These are phyloP conservation scores for Hormaphis cornu DNA, from an alignment of 1,140 invertebrate species.

Conservation along the genomic window DNA sequence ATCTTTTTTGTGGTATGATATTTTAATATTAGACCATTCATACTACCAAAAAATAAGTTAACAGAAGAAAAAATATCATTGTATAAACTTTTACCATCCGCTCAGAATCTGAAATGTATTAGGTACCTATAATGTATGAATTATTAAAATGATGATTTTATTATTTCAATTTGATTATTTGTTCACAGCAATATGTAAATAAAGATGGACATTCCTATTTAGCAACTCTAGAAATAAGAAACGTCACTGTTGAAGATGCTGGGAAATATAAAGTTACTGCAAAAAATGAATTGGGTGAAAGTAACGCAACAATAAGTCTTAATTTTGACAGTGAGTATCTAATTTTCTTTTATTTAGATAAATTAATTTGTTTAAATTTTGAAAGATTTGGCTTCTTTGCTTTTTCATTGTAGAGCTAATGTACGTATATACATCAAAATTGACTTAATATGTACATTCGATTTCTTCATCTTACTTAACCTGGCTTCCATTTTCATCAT, in stretches of 20 bases:
- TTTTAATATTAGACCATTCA: no score
- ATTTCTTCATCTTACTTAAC: no score
- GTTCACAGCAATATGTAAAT: slow-evolving; percentile 62
- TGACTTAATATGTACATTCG: no score
- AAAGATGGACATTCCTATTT: slow-evolving; percentile 90
- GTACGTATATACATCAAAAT: neutral
- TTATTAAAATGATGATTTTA: no score
- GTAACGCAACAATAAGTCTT: slow-evolving; percentile 89
- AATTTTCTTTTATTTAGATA: neutral
- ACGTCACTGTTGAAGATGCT: slow-evolving; percentile 92
- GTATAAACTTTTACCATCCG: no score
- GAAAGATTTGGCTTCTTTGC: neutral
- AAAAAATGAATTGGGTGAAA: slow-evolving; percentile 92
- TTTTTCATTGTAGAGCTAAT: slow-evolving; percentile 28
- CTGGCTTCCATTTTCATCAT: no score
- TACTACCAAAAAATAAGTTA: no score
- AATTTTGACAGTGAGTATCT: slow-evolving; percentile 92
- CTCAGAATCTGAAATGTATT: no score
- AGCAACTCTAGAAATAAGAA: slow-evolving; percentile 81
- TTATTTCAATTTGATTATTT: neutral
- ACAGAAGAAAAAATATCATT: no score
- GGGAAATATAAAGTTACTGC: slow-evolving; percentile 94
- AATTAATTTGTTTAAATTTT: slow-evolving; percentile 22
- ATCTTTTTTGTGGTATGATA: no score
- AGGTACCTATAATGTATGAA: no score